Conservation (phyloP, 2,113 vertebrate genomes). For the Tachysurus vachellii region DNA sequence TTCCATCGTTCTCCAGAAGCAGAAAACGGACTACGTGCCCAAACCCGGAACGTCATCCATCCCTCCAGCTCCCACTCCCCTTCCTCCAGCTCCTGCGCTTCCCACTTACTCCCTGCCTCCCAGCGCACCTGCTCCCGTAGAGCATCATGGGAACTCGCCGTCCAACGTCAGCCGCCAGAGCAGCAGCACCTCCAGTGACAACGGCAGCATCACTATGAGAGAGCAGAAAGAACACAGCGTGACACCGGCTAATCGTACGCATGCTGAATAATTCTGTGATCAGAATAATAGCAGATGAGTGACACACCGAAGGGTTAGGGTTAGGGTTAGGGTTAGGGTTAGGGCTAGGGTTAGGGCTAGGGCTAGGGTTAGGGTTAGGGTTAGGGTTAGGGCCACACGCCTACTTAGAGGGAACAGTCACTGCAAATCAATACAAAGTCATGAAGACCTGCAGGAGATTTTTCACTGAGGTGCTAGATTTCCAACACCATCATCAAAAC, state of each 20-base stretch:
- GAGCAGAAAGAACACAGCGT: conserved; percentile 76
- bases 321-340: too few species aligned
- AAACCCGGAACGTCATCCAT: conserved; percentile 54
- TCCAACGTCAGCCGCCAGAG: conserved; percentile 72
- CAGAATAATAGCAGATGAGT: neutral
- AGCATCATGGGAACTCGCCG: conserved; percentile 50
- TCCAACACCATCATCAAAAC: too few species aligned
- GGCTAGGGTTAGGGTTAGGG: too few species aligned
- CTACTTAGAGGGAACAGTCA: neutral
- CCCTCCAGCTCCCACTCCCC: conserved; percentile 47
- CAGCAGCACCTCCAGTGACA: conserved; percentile 81
- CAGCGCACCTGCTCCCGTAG: conserved; percentile 61
- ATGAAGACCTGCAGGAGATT: too few species aligned
- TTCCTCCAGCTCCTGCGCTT: conserved; percentile 61
- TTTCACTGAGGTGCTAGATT: too few species aligned
- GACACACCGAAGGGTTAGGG: too few species aligned
- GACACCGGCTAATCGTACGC: conserved; percentile 64
- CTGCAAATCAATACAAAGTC: too few species aligned
- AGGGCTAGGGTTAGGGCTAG: too few species aligned
- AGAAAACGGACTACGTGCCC: conserved; percentile 74
- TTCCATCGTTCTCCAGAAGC: conserved; percentile 77
- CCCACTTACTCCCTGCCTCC: conserved; percentile 67
- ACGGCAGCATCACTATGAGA: conserved; percentile 66
- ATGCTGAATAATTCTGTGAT: neutral
- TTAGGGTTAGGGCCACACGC: too few species aligned